Base-by-base conservation (phyloP, 2,888 invertebrate genomes). In the Eristalinus aeneus region DNA sequence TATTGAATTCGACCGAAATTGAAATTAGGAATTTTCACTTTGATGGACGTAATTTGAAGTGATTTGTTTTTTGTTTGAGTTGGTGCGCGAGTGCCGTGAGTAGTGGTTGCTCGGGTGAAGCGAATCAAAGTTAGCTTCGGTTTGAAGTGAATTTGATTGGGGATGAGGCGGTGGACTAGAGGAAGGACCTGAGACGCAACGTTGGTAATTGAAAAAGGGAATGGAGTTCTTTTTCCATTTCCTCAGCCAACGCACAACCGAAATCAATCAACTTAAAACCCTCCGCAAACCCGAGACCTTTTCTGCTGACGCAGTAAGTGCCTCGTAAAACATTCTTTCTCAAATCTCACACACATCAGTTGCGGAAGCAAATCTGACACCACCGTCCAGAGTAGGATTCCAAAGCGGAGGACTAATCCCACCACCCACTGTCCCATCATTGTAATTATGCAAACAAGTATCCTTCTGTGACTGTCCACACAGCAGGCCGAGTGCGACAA, bases 1-100 rank as follows among this genome's bases (percentile, higher is more conserved):
- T 71, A 80, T 84, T 84, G 71, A 84, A 84, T 72, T 84, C 53
- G 56, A 67, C 34, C 32, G 69, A 84, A 58, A 75, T 58, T 72
- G 53, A 76, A 73, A 76, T 85, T 76, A 60, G 72, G 63, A 85
- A 58, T 53, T 64, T 75, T 76, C 72, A 46, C 72, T 68, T 80
- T 80, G 75, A 84, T 79, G 68, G 63, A 76, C 68, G 67, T 75
- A 71, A 78, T 65, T 78, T 64, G 58, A 65, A 27, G 16, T 32
- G 78, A 65, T 67, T 71, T 69, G 11, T 5, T 32, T 75, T 75
- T 46, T 46, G 16, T 67, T 60, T 56, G 20, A 27, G 27, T 27
- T 4, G 1, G 31, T 65, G 56, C 46, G 16, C 27, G 27, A 27
- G 39, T 39, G 39, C 39, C 8, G 27, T 27, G 27, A 27, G 27